Conservation (phyloP, 2,797 vertebrate species). For the Ambastaia sidthimunki region DNA sequence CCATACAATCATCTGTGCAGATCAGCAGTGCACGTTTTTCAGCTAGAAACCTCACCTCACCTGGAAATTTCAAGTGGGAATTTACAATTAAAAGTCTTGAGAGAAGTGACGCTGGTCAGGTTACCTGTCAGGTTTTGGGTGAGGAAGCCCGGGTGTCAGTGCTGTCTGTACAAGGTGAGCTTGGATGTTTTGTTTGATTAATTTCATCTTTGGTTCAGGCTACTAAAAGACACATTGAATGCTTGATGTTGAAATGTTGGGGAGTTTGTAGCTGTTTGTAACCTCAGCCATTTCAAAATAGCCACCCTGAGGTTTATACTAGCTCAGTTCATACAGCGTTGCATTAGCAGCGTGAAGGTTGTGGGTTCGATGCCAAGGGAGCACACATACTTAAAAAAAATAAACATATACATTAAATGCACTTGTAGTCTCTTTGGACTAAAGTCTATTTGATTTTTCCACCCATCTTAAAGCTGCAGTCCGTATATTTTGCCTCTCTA, state of each 20-base stretch:
- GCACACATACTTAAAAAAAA: too few relatives aligned
- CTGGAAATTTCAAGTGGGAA: slow-evolving; percentile 59
- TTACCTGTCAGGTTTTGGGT: slow-evolving; percentile 66
- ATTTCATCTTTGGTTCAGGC: background rate
- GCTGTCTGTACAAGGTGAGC: slow-evolving; percentile 74
- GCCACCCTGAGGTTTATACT: too few relatives aligned
- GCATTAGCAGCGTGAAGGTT: too few relatives aligned
- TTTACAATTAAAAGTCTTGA: slow-evolving; percentile 64
- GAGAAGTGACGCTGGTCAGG: slow-evolving; percentile 26
- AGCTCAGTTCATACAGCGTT: too few relatives aligned
- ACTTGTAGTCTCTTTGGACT: too few relatives aligned
- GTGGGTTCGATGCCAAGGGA: too few relatives aligned
- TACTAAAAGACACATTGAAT: background rate
- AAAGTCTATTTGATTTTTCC: too few relatives aligned
- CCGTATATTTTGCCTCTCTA: too few relatives aligned
- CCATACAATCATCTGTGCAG: rapidly evolving
- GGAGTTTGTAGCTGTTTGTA: too few relatives aligned
- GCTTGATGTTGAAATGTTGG: background rate
- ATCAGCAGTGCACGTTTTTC: slow-evolving; percentile 6
- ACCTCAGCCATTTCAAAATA: too few relatives aligned
- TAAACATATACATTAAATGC: too few relatives aligned
- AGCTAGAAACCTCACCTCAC: slow-evolving; percentile 54
- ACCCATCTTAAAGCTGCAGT: too few relatives aligned
- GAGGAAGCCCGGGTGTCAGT: slow-evolving; percentile 12
- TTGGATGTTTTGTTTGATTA: background rate